Evolutionary conservation across 1,140 invertebrate species (phyloP), one percentile per base, ranked within the genome.

Genomic region (Lepidostoma basale): DNA sequence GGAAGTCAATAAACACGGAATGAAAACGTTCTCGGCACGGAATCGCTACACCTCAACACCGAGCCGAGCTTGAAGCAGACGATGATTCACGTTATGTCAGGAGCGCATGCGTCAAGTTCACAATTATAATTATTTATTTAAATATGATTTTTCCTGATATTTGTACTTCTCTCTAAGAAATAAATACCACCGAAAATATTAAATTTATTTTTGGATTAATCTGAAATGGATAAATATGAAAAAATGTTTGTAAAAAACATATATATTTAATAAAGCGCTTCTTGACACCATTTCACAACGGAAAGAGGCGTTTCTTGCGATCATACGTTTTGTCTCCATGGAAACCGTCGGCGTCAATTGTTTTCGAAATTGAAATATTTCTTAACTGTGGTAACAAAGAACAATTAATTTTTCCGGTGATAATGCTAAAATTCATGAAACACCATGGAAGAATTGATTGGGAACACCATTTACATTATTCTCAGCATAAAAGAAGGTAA

Each of bases 221-320:
- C 16, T 16, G 14, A 62, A 33, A 30, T 6, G 8, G 14, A 1
- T 14, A 33, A 47, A 30, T 16, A 22, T 26, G 8, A 18, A 12
- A 30, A 47, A 47, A 62, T 12, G 10, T 23, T 22, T 26, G 18
- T 16, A 28, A 9, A 18, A 10, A 2, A 33, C 20, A 8, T 30
- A 20, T 10, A 49, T 22, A 45, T 45, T 62, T 16, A 62, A 47
- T 56, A 56, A 66, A 56, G 36, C 39, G 26, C n/a, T 66, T 56
- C 36, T 66, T 66, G 63, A 66, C 44, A 33, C 12, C 28, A 56
- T 56, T 22, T 14, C 52, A 18, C 36, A 60, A 47, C 64, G 54
- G 64, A 59, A 67, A 67, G 64, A 67, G 64, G 64, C 64, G 64
- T 67, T 67, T 67, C 64, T 66, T 54, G 40, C 64, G 40, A 67